Evolutionary conservation across 2,113 vertebrate genomes (phyloP), one percentile per base, ranked within the genome.

Genomic region (Rhodinocichla rosea): DNA sequence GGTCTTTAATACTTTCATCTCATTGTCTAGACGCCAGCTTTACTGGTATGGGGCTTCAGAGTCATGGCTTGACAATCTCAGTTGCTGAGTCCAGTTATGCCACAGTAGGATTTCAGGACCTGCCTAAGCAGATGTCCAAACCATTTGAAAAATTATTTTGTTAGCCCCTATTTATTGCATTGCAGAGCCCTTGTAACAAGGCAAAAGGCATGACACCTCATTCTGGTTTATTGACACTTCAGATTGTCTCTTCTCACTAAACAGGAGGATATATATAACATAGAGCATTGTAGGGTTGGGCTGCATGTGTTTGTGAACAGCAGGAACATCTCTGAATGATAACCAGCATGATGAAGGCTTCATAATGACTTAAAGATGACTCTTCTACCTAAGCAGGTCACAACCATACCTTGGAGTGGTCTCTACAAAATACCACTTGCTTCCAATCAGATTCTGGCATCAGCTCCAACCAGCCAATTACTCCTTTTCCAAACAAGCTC

Each of bases 201-300:
- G 10, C 35, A 82, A 73, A 85, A 69, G 24, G 6, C 26, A 39
- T 0, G 0, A 23, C 32, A 30, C 12, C 45, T 73, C 3, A 0
- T 68, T 91, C 69, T 73, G 49, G 14, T 70, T 85, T 69, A 79
- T 9, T 59, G 55, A 39, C 17, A 27, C 49, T 69, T 84, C 32
- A 63, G 7, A 56, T 47, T 17, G 9, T 33, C 28, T 2, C 16
- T 75, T 83, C 39, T 32, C 35, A 40, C 28, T 33, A 52, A 78
- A 52, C 16, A 67, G 33, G 49, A 81, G 27, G 13, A 45, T 45
- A 13, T 24, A 40, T 21, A 11, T 8, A 69, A 33, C 0, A 8
- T 27, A 67, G 60, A n/a, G 11, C 12, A 12, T 24, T 21, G 30
- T 5, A 57, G n/a, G 14, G 13, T 22, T 53, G 47, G 55, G 40